A percentile compares a stretch with the other conserved stretches of the same genome.
Evolutionary conservation across 2,888 invertebrate species (phyloP).

Genomic region (Drosophila formosana): DNA sequence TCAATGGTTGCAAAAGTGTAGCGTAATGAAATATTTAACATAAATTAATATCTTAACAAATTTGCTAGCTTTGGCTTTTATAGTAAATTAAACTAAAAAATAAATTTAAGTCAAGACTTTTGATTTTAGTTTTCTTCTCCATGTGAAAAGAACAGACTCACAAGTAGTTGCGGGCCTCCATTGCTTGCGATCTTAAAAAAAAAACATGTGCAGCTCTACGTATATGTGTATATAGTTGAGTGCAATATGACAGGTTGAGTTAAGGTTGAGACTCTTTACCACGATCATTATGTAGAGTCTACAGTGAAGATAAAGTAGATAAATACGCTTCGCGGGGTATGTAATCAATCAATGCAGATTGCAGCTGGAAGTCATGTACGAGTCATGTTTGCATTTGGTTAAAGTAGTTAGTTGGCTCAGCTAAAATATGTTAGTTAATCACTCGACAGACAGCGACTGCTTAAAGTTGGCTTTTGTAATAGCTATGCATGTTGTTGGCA

Average conservation of each 20-base stretch:
- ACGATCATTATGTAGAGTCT: neutral
- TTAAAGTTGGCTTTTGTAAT: constrained; percentile 41
- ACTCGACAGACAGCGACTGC: constrained; percentile 19
- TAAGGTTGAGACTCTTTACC: neutral
- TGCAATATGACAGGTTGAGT: neutral
- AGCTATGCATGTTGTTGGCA: constrained; percentile 29
- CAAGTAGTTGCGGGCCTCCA: too few species aligned
- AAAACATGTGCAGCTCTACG: neutral
- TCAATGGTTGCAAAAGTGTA: too few species aligned
- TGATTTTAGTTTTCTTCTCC: too few species aligned
- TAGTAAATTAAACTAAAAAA: too few species aligned
- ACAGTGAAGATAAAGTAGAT: neutral
- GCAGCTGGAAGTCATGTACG: neutral
- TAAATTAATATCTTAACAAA: too few species aligned
- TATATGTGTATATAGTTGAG: neutral
- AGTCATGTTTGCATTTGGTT: constrained; percentile 21
- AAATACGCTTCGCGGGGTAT: neutral
- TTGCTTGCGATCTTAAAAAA: neutral
- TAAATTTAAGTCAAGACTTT: too few species aligned
- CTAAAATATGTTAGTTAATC: constrained; percentile 24
- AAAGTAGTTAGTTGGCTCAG: constrained; percentile 6
- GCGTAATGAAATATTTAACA: too few species aligned
- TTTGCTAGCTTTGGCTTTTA: too few species aligned
- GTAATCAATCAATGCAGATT: neutral
- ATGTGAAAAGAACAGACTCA: too few species aligned